phyloP scores from a whole-genome alignment of 2,113 vertebrate species.

The Pseudorhombus dupliciocellatus region DNA sequence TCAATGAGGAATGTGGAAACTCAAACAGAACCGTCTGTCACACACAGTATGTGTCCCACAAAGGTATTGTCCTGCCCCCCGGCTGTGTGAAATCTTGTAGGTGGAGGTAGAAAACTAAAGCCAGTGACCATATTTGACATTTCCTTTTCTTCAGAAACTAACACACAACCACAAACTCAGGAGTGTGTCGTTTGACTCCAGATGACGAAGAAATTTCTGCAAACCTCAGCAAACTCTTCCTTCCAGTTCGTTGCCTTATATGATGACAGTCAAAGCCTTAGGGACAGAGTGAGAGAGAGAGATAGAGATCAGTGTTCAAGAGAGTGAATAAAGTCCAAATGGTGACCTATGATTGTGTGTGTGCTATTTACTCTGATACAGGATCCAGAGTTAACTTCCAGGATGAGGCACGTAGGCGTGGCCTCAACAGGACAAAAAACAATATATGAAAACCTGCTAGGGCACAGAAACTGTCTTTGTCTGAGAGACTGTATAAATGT shows the following conservation, averaged over 20 bases:
- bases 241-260: background rate
- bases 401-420: constrained; percentile 55
- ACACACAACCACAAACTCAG: background rate
- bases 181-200: constrained; percentile 44
- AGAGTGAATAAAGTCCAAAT: constrained; percentile 43
- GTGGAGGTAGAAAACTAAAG: background rate
- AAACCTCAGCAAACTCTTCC: background rate
- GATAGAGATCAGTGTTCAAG: no score
- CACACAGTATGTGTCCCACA: no score
- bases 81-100: no score
- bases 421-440: constrained; percentile 16
- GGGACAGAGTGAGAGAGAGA: no score
- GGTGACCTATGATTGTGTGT: constrained; percentile 4
- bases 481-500: background rate
- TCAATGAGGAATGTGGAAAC: constrained; percentile 51
- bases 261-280: background rate
- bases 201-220: background rate
- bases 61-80: no score
- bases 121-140: background rate
- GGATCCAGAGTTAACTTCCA: constrained; percentile 40
- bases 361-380: constrained; percentile 21
- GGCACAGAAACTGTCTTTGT: background rate
- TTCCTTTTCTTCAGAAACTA: constrained; percentile 24
- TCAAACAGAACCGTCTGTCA: constrained; percentile 53
- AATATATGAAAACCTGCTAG: constrained; percentile 29